Percentiles rank a stretch among this genome's conserved stretches.
These are phyloP conservation scores for Anguilla marmorata DNA, from an alignment of 2,797 vertebrate species.

Conservation along the genomic window DNA sequence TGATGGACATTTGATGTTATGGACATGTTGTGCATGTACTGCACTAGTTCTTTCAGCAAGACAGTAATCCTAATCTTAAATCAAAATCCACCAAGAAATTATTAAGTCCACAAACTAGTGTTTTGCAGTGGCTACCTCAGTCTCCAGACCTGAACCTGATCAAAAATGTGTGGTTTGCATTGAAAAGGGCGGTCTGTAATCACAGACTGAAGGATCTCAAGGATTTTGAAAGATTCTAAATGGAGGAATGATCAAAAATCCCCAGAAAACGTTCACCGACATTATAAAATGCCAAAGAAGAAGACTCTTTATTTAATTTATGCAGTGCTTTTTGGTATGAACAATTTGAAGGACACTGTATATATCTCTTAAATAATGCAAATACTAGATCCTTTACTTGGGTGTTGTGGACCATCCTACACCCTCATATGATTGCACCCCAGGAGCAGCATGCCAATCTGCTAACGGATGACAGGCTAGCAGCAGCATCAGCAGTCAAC, in stretches of 20 bases:
- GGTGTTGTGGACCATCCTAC: not conserved
- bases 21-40: not conserved
- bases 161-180: not conserved
- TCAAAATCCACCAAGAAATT: not conserved
- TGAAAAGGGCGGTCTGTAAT: not conserved
- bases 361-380: not conserved
- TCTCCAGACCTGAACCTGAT: not conserved
- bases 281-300: no score
- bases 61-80: not conserved
- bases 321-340: not conserved
- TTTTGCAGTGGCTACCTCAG: not conserved
- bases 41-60: not conserved
- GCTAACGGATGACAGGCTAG: not conserved
- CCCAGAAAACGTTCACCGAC: not conserved
- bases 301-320: not conserved
- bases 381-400: not conserved
- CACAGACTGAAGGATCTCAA: not conserved
- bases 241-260: not conserved
- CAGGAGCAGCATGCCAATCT: not conserved
- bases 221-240: not conserved
- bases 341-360: not conserved
- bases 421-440: not conserved
- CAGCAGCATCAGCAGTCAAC: not conserved
- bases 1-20: not conserved
- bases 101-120: not conserved